Evolutionary conservation across 2,797 vertebrate genomes (phyloP).

Genomic region (Pseudopleuronectes americanus): DNA sequence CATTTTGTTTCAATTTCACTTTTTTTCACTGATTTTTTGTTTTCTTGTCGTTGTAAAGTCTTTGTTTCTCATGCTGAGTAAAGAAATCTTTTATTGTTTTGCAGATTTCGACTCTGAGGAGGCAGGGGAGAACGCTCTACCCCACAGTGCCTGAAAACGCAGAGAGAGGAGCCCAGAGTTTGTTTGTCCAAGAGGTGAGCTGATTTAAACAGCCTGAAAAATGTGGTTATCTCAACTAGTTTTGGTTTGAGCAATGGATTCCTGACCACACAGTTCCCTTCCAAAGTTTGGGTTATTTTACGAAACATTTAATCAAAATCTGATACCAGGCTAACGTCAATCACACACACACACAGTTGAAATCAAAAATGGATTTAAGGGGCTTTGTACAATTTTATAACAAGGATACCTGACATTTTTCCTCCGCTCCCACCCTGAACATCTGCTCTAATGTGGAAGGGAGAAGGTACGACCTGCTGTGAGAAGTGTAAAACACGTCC

Average conservation of each 20-base stretch:
- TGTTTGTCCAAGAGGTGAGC: conserved; percentile 96
- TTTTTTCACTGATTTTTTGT: conserved; percentile 27
- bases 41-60: conserved; percentile 4
- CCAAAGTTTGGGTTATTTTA: not conserved
- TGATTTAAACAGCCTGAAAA: conserved; percentile 2
- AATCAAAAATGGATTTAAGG: no score
- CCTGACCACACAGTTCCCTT: not conserved
- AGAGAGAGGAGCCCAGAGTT: conserved; percentile 91
- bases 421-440: no score
- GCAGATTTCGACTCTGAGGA: conserved; percentile 89
- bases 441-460: no score
- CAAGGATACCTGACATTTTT: no score
- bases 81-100: conserved; percentile 43
- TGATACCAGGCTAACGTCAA: no score
- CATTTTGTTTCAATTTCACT: conserved; percentile 42
- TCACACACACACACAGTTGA: no score
- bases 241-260: not conserved
- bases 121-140: conserved; percentile 88
- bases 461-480: no score
- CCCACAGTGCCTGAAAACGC: conserved; percentile 93
- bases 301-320: no score
- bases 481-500: no score
- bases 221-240: not conserved
- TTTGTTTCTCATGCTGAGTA: conserved; percentile 12
- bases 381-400: no score